phyloP scores from a whole-genome alignment of 2,797 vertebrate genomes.

The Odontamblyopus rebecca region DNA sequence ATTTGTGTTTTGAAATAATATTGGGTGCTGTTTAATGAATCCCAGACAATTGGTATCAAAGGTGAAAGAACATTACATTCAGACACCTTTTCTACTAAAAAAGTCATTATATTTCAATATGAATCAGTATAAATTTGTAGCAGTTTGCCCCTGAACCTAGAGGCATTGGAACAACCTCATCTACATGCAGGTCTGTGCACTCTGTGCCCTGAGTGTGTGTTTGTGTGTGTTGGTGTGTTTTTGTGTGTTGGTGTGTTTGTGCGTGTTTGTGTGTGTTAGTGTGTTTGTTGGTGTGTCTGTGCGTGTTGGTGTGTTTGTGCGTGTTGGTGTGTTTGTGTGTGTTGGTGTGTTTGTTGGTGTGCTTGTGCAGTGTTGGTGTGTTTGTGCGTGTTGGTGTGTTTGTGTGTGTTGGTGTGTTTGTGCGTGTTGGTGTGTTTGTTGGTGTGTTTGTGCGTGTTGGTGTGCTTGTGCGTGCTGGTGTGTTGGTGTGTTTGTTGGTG shows the following conservation, averaged over 20 bases:
- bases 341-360: too few species aligned
- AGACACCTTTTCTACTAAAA: not conserved
- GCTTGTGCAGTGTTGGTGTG: too few species aligned
- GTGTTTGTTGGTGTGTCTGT: too few species aligned
- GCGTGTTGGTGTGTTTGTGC: too few species aligned
- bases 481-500: too few species aligned
- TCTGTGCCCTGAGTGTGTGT: conserved; percentile 12
- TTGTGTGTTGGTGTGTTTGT: conserved; percentile 53
- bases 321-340: too few species aligned
- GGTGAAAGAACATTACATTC: not conserved
- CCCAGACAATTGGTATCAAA: not conserved
- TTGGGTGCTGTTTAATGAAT: not conserved
- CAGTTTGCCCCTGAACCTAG: conserved; percentile 35
- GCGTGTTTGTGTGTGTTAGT: conserved; percentile 14
- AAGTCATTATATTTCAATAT: not conserved
- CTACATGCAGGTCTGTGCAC: conserved; percentile 28
- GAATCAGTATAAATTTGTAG: not conserved
- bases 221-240: conserved; percentile 26
- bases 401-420: too few species aligned
- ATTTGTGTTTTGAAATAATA: not conserved
- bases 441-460: too few species aligned
- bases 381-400: too few species aligned
- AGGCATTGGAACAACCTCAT: conserved; percentile 11
- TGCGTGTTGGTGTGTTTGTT: too few species aligned
- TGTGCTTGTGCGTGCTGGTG: too few species aligned